Conservation (phyloP, 1,140 invertebrate species). For the Meloidogyne exigua region DNA sequence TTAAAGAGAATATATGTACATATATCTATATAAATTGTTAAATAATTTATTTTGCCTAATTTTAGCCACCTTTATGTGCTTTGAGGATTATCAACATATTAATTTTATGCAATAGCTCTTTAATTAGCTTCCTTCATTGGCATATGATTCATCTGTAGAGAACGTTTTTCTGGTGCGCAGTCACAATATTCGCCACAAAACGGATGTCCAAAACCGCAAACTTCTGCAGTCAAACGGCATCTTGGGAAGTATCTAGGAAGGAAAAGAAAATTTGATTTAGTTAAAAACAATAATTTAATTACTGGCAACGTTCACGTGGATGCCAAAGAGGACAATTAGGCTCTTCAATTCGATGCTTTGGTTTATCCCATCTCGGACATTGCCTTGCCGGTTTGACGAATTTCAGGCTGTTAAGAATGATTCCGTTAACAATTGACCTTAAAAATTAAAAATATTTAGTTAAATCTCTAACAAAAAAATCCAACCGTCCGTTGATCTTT, state of each 20-base stretch:
- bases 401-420: not conserved
- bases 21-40: not conserved
- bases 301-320: constrained; percentile 18
- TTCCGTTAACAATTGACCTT: not conserved
- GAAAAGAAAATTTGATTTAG: too few species aligned
- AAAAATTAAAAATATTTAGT: not conserved
- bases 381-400: constrained; percentile 19
- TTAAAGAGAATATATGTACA: not conserved
- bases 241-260: constrained; percentile 4
- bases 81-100: not conserved
- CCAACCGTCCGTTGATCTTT: not conserved
- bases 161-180: constrained; percentile 3
- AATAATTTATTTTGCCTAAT: constrained; percentile 3
- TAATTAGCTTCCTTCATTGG: not conserved
- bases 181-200: constrained; percentile 19
- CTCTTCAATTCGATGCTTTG: constrained; percentile 8
- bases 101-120: not conserved
- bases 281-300: not conserved
- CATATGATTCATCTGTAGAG: constrained; percentile 17
- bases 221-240: constrained; percentile 18
- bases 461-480: not conserved
- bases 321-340: constrained; percentile 14
- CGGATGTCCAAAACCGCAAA: constrained; percentile 22
- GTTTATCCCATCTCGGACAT: constrained; percentile 19
- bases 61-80: not conserved